Conservation (phyloP, 1,140 invertebrate species). For the Zophobas morio region DNA sequence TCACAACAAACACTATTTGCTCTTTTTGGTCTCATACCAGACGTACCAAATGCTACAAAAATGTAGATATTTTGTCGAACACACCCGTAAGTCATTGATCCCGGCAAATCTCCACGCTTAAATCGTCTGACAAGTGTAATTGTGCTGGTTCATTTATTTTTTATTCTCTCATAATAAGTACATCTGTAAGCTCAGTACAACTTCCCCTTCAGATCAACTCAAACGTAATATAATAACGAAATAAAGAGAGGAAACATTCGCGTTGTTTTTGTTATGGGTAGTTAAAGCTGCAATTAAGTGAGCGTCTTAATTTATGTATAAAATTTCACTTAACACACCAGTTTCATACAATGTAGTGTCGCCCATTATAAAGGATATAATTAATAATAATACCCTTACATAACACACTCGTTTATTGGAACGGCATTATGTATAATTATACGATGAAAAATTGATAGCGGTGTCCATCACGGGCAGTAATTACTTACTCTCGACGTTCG, state of each 20-base stretch:
- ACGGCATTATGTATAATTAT: conserved; percentile 13
- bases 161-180: not conserved
- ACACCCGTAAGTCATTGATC: no score
- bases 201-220: not conserved
- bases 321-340: conserved; percentile 31
- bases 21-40: no score
- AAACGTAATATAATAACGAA: not conserved
- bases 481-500: conserved; percentile 16
- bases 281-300: not conserved
- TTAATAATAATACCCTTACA: conserved; percentile 5
- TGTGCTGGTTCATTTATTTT: not conserved
- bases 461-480: conserved; percentile 1
- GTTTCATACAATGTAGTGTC: conserved; percentile 28
- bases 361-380: conserved; percentile 4
- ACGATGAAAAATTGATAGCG: conserved; percentile 6
- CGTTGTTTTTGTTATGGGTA: not conserved
- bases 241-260: not conserved
- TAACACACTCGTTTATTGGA: not conserved
- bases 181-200: not conserved
- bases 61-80: no score
- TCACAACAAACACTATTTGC: no score
- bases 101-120: no score
- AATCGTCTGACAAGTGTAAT: no score
- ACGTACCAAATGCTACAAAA: no score
- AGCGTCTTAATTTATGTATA: conserved; percentile 23